phyloP scores from a whole-genome alignment of 2,888 invertebrate species.

The Standfussiana lucernea region DNA sequence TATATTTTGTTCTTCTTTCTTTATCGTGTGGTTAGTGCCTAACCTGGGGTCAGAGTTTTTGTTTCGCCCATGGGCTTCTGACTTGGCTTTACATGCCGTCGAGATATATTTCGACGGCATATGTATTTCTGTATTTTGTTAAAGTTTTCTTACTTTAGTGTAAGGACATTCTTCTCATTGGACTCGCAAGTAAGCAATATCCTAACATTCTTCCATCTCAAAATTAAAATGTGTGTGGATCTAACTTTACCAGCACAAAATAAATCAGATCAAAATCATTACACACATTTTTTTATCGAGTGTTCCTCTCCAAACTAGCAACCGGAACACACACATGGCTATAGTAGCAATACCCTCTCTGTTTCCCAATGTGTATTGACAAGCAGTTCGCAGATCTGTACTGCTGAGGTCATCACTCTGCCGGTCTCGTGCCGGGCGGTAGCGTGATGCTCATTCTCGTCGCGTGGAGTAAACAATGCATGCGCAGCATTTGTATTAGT shows the following conservation, averaged over 20 bases:
- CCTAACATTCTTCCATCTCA: too few species aligned
- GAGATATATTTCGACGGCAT: too few species aligned
- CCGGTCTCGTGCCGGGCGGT: slow-evolving; percentile 39
- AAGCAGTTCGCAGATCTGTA: slow-evolving; percentile 31
- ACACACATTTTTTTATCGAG: background rate
- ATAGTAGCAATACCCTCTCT: background rate
- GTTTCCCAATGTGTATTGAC: slow-evolving; percentile 14
- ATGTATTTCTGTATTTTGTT: too few species aligned
- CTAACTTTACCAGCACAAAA: background rate
- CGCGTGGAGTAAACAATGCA: slow-evolving; percentile 68
- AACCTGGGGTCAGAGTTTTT: too few species aligned
- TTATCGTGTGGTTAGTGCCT: too few species aligned
- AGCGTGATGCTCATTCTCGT: slow-evolving; percentile 61
- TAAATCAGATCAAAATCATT: background rate
- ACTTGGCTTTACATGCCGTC: too few species aligned
- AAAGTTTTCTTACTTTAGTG: background rate
- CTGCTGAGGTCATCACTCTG: slow-evolving; percentile 63
- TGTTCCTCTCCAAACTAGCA: background rate
- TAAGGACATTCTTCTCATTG: background rate
- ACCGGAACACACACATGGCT: slow-evolving; percentile 13
- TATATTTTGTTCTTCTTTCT: too few species aligned
- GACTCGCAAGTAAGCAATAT: too few species aligned
- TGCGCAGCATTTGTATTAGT: slow-evolving; percentile 55
- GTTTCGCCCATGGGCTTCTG: too few species aligned
- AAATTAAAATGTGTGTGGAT: background rate